Evolutionary conservation across 2,113 vertebrate genomes (phyloP), one percentile per base, ranked within the genome.

Genomic region (Chrysochloris asiatica): DNA sequence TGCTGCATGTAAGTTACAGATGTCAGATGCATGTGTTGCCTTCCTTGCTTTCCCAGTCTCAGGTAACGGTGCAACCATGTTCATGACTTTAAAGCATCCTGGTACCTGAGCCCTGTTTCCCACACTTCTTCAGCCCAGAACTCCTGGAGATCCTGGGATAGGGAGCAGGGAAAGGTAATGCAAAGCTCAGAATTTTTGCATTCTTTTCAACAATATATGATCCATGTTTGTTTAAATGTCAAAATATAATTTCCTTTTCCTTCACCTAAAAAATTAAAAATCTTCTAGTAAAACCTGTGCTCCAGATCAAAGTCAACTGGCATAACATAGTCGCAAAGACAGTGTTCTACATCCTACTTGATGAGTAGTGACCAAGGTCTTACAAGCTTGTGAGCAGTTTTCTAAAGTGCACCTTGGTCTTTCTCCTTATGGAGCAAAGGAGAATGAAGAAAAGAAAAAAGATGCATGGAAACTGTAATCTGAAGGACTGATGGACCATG

Each of bases 1-100:
- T 99, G 99, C 92, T 99, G 99, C 99, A 99, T 99, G 99, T 99
- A 97, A 99, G 99, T 98, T 91, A 86, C 72, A 6, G 7, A 10
- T 28, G 36, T 45, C 56, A 30, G 0, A 30, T 16, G 10, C 30
- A 1, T 43, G 11, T 45, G 54, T 38, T 69, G 33, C 21, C 22
- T 10, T 75, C 43, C 45, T 50, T 78, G 38, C 77, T 65, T 48
- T 76, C 72, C 47, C 13, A 30, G 92, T 50, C 28, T 73, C 38
- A 41, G 11, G 1, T 21, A 30, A 45, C 19, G 28, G 43, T 7
- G 10, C 4, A 2, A 28, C 17, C 1, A 1, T 56, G 24, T 65
- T 54, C 78, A 54, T 48, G 69, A n/a, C 83, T 72, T 36, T 65
- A 41, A 63, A 9, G 6, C 43, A 45, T 85, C 33, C 83, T 61